A percentile compares a stretch with the other conserved stretches of the same genome.
phyloP scores from a whole-genome alignment of 2,888 invertebrate genomes.

The Scotopteryx bipunctaria region DNA sequence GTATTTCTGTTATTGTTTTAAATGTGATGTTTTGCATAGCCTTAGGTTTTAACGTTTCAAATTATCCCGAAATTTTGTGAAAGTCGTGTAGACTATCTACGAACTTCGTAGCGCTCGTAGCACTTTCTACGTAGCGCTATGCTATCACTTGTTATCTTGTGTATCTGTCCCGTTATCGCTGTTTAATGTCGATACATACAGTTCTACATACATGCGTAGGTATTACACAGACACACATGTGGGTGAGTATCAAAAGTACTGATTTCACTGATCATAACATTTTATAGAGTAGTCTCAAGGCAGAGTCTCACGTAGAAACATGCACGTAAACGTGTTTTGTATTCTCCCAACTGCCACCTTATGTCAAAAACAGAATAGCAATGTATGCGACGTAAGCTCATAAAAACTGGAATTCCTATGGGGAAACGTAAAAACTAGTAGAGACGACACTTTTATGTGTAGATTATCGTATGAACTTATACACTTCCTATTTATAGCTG shows the following conservation, averaged over 20 bases:
- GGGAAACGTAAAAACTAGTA: conserved; percentile 14
- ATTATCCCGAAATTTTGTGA: background rate
- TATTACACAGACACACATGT: background rate
- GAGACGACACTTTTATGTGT: conserved; percentile 13
- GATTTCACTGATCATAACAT: background rate
- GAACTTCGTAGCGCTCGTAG: conserved; percentile 23
- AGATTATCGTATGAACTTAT: conserved; percentile 18
- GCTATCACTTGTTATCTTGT: conserved; percentile 10
- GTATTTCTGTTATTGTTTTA: too few species aligned
- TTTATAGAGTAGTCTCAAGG: too few species aligned
- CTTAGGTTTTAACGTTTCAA: too few species aligned
- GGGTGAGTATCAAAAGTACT: background rate
- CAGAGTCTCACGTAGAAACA: too few species aligned
- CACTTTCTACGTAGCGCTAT: conserved; percentile 9
- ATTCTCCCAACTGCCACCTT: too few species aligned
- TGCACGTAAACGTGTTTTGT: too few species aligned
- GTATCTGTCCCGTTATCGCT: conserved; percentile 6
- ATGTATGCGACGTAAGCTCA: background rate
- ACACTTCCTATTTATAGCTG: conserved; percentile 17
- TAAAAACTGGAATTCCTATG: conserved; percentile 8
- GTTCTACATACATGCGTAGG: too few species aligned
- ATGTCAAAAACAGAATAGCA: too few species aligned
- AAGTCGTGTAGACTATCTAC: conserved; percentile 25
- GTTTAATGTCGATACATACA: background rate
- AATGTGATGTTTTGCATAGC: too few species aligned